Conservation (phyloP, 2,113 vertebrate species). For the Triplophysa tibetana region DNA sequence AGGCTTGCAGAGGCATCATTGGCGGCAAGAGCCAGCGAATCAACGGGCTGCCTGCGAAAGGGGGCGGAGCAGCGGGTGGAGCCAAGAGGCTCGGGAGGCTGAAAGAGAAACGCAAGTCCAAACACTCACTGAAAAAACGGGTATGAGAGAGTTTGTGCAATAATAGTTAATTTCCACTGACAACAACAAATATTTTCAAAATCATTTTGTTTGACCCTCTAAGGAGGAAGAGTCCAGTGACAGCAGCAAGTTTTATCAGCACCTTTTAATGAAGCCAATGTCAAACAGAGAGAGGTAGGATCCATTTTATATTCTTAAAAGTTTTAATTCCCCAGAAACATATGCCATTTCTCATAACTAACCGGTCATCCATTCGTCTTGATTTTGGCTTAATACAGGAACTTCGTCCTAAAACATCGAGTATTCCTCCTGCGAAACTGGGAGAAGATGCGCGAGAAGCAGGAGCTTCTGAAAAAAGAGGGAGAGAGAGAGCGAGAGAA, state of each 20-base stretch:
- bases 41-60: constrained; percentile 85
- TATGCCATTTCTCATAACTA: too few relatives aligned
- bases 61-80: constrained; percentile 70
- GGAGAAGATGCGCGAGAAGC: constrained; percentile 94
- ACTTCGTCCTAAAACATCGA: constrained; percentile 94
- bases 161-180: not conserved
- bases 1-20: constrained; percentile 96
- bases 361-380: not conserved
- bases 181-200: not conserved
- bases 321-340: too few relatives aligned
- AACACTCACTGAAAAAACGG: constrained; percentile 96
- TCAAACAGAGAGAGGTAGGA: constrained; percentile 93
- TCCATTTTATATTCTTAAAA: not conserved
- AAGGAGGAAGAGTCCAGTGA: constrained; percentile 83
- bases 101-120: constrained; percentile 97
- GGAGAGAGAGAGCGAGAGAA: constrained; percentile 73
- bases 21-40: constrained; percentile 95
- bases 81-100: constrained; percentile 83
- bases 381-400: constrained; percentile 69
- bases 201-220: constrained; percentile 2
- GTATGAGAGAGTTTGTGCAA: constrained; percentile 68
- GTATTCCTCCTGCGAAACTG: constrained; percentile 96
- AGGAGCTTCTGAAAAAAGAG: constrained; percentile 89
- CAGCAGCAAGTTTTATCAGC: constrained; percentile 83
- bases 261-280: constrained; percentile 98